Evolutionary conservation across 2,888 invertebrate genomes (phyloP), one percentile per base, ranked within the genome.

Genomic region (Trichogramma dendrolimi): DNA sequence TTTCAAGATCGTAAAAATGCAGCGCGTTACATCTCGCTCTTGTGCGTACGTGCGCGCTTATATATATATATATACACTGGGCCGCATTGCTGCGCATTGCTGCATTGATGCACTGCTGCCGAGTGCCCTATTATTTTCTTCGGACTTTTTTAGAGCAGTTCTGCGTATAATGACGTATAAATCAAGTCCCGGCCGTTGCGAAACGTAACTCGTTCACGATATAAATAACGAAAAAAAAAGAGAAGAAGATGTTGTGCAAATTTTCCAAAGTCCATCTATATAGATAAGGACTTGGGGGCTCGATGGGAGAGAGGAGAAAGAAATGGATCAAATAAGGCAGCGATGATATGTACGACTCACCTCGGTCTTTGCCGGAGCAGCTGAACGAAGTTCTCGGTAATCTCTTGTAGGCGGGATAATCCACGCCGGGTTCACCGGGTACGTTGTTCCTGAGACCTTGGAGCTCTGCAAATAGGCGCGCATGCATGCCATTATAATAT

Each of bases 351-450:
- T 39, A 27, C 27, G 27, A 27, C 27, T 76, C 75, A 86, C 87
- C 86, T 76, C 85, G 83, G 63, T 80, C 80, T 72, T 82, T 83
- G 48, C 83, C 85, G 65, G 83, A 81, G 71, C 87, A 88, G 0
- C 83, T 82, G 71, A 87, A 88, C 27, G 81, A 78, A 1, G 87
- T 87, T 63, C 82, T 80, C 0, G 87, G 87, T 69, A 87, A 83
- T 39, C 75, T 76, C 53, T 81, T 81, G 42, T 84, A 82, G 27
- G 85, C 83, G 0, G 87, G 87, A 72, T 88, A 88, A 76, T 88
- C 87, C 50, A 79, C 79, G 11, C 86, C 86, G 1, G 88, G 87
- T 69, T 86, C 84, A 0, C 87, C 87, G 5, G 87, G 87, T 53
- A 88, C 85, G 14, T 86, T 83, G 55, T 83, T 81, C 59, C 85